Conservation (phyloP, 2,888 invertebrate genomes). For the Lottia gigantea region DNA sequence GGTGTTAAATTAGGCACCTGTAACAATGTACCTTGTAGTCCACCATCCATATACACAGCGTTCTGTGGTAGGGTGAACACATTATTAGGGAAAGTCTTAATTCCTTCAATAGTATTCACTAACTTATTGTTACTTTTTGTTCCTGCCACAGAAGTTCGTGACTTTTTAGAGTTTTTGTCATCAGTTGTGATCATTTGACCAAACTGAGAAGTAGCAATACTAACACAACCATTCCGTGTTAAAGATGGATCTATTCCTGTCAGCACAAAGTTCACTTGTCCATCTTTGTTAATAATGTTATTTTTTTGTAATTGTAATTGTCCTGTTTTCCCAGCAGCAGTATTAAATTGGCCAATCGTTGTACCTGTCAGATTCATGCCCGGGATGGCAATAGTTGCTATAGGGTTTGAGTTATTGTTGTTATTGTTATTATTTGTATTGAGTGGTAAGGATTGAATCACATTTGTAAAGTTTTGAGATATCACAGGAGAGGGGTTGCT, state of each 20-base stretch:
- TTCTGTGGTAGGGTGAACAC: constrained; percentile 41
- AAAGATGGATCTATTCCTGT: constrained; percentile 47
- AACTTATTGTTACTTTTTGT: constrained; percentile 31
- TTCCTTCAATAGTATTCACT: constrained; percentile 29
- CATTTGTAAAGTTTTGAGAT: constrained; percentile 16
- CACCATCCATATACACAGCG: constrained; percentile 49
- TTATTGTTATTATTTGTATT: constrained; percentile 15
- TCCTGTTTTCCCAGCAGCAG: constrained; percentile 40
- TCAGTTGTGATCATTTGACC: constrained; percentile 34
- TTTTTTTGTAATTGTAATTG: constrained; percentile 45
- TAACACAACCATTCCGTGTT: constrained; percentile 55
- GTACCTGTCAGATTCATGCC: constrained; percentile 44
- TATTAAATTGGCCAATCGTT: constrained; percentile 45
- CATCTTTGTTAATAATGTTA: constrained; percentile 48
- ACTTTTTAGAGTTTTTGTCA: constrained; percentile 30
- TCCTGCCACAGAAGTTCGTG: constrained; percentile 31
- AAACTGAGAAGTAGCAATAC: constrained; percentile 49
- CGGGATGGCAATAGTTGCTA: constrained; percentile 49
- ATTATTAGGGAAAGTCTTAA: constrained; percentile 33
- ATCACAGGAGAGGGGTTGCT: constrained; percentile 14
- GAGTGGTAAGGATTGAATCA: constrained; percentile 20
- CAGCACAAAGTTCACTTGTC: constrained; percentile 45
- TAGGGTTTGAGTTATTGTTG: constrained; percentile 35
- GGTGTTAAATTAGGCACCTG: constrained; percentile 40
- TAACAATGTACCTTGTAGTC: constrained; percentile 42